These are phyloP conservation scores for Sander lucioperca DNA, from an alignment of 2,113 vertebrate species.

Conservation along the genomic window DNA sequence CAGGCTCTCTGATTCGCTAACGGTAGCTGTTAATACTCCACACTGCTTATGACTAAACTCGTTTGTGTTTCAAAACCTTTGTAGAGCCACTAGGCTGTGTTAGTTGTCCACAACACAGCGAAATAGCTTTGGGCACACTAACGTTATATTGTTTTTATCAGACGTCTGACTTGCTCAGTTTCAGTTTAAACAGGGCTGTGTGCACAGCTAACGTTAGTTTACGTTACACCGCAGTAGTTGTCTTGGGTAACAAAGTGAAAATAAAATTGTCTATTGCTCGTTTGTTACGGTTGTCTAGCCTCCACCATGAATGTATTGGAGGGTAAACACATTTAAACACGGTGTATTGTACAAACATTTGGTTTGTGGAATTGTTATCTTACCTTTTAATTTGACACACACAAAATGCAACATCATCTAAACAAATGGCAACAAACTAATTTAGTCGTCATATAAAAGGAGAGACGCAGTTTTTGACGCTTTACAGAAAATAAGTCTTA, in stretches of 20 bases:
- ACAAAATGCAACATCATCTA: not conserved
- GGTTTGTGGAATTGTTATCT: not conserved
- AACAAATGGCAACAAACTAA: not conserved
- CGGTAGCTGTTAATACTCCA: conserved; percentile 14
- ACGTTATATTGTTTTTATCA: not conserved
- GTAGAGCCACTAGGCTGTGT: not conserved
- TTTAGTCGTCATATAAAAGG: no score
- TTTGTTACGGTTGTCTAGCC: not conserved
- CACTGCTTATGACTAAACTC: conserved; percentile 22
- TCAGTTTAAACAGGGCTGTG: conserved; percentile 1
- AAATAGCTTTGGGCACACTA: not conserved
- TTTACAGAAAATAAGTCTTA: not conserved
- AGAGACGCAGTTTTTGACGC: no score
- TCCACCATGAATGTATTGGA: not conserved
- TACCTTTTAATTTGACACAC: not conserved
- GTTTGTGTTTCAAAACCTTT: conserved; percentile 36
- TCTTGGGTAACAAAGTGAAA: not conserved
- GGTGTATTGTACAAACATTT: not conserved
- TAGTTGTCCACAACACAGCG: not conserved
- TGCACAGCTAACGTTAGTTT: conserved; percentile 7
- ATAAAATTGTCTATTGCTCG: not conserved
- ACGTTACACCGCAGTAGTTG: not conserved
- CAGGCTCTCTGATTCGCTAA: conserved; percentile 34
- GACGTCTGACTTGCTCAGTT: conserved; percentile 27
- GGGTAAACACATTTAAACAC: not conserved